Evolutionary conservation across 2,888 invertebrate species (phyloP).

Genomic region (Apoda limacodes): DNA sequence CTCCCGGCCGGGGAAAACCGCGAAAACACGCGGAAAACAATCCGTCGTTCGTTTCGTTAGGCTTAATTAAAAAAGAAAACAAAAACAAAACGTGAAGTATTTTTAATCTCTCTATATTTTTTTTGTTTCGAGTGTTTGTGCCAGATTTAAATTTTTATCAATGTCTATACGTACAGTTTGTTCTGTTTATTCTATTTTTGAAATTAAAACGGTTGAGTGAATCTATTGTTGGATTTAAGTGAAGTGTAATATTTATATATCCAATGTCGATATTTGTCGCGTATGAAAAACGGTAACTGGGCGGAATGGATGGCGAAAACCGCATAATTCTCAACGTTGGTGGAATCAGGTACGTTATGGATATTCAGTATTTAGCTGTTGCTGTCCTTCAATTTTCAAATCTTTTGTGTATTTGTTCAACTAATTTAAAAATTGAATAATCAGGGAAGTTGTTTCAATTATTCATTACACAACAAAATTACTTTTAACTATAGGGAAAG

Average conservation of each 20-base stretch:
- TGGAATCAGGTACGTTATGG: constrained; percentile 83
- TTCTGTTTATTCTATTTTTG: constrained; percentile 7
- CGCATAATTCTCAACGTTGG: constrained; percentile 94
- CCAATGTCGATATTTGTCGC: constrained; percentile 14
- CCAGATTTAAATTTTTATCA: constrained; percentile 13
- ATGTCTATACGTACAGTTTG: constrained; percentile 1
- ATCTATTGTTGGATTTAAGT: constrained; percentile 27
- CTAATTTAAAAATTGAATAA: no score
- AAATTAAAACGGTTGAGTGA: constrained; percentile 1
- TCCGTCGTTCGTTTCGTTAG: no score
- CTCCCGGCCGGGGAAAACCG: constrained; percentile 27
- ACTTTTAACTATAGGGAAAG: no score
- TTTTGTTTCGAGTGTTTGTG: constrained; percentile 10
- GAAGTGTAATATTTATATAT: constrained; percentile 24
- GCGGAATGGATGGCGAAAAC: constrained; percentile 89
- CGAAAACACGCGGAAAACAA: constrained; percentile 6
- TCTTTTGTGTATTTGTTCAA: no score
- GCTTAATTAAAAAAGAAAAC: no score
- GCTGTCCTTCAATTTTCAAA: no score
- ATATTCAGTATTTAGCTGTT: no score
- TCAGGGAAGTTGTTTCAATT: no score
- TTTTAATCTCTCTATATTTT: no score
- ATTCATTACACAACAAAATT: no score
- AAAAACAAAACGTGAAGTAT: no score
- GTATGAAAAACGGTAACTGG: constrained; percentile 26